Evolutionary conservation across 2,797 vertebrate genomes (phyloP).

Genomic region (Diceros bicornis): DNA sequence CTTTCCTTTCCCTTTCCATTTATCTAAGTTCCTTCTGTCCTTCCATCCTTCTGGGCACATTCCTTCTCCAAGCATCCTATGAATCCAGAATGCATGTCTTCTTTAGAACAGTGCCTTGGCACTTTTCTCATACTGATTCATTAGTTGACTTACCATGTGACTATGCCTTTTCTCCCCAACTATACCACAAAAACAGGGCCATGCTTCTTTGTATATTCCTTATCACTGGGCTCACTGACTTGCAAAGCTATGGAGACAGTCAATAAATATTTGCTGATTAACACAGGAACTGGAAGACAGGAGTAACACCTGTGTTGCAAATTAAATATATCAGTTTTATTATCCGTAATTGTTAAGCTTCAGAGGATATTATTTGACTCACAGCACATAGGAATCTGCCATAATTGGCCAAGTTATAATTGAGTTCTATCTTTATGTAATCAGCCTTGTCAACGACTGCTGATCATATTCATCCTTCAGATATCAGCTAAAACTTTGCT

Average conservation of each 20-base stretch:
- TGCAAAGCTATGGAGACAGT: background rate
- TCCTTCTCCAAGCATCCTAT: background rate
- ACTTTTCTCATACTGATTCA: conserved; percentile 4
- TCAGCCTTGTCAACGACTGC: conserved; percentile 35
- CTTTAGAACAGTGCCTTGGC: background rate
- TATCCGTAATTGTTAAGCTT: conserved; percentile 15
- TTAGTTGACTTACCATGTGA: conserved; percentile 1
- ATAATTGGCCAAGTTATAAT: background rate
- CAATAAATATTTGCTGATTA: conserved; percentile 44
- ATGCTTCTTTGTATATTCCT: background rate
- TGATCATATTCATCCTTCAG: conserved; percentile 12
- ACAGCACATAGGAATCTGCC: background rate
- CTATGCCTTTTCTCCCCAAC: conserved; percentile 26
- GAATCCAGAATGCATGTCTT: conserved; percentile 7
- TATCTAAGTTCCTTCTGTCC: conserved; percentile 1
- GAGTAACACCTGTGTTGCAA: conserved; percentile 57
- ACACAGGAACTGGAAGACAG: conserved; percentile 37
- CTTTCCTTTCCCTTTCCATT: background rate
- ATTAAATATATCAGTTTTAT: conserved; percentile 60
- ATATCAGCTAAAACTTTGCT: conserved; percentile 4
- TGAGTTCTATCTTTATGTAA: conserved; percentile 52
- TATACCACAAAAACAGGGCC: background rate
- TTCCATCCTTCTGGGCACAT: background rate
- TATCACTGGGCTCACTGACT: background rate
- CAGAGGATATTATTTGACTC: conserved; percentile 12